These are phyloP conservation scores for Parazoanthus darwini DNA, from an alignment of 92 coral and sea anemone species.

Conservation along the genomic window DNA sequence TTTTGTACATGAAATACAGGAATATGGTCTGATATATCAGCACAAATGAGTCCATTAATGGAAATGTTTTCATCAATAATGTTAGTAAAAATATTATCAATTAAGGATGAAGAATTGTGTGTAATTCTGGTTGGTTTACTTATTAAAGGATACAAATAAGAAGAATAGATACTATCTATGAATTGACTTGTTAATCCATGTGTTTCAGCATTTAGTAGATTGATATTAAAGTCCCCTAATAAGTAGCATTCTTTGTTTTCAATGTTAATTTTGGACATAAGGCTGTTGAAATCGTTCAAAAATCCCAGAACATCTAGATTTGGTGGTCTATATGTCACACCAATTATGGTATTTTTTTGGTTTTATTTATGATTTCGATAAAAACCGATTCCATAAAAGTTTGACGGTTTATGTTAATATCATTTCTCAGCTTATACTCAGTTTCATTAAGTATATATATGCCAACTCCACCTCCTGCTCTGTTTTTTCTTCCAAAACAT, in stretches of 20 bases:
- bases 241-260: constrained; percentile 36
- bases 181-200: constrained; percentile 27
- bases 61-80: background rate
- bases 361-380: constrained; percentile 35
- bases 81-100: too few relatives aligned
- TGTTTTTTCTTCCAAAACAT: constrained; percentile 21
- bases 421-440: background rate
- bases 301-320: constrained; percentile 21
- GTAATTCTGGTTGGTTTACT: constrained; percentile 26
- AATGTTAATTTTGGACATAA: constrained; percentile 30
- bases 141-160: background rate
- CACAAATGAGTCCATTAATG: constrained; percentile 9
- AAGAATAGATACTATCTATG: constrained; percentile 14
- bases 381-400: constrained; percentile 19
- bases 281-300: background rate
- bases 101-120: constrained; percentile 22
- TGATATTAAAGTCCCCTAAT: constrained; percentile 46
- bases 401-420: background rate
- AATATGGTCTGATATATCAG: constrained; percentile 39
- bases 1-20: constrained; percentile 38
- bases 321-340: constrained; percentile 45
- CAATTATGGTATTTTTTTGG: constrained; percentile 21
- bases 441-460: constrained; percentile 27
- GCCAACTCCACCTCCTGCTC: constrained; percentile 25
- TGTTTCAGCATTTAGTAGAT: constrained; percentile 9